These are phyloP conservation scores for Thymelicus sylvestris DNA, from an alignment of 2,888 invertebrate genomes.

Conservation along the genomic window DNA sequence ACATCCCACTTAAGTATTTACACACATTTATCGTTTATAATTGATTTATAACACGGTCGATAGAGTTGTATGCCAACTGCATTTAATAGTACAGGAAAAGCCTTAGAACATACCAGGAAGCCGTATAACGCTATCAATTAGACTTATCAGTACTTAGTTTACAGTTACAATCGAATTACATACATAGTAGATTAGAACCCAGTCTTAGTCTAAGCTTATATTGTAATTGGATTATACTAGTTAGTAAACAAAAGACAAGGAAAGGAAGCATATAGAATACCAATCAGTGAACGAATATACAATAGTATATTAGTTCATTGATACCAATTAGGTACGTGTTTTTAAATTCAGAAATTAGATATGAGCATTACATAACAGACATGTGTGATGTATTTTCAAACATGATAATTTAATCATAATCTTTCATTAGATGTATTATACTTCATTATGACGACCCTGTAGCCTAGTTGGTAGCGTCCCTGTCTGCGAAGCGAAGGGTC, in stretches of 20 bases:
- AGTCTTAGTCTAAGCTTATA: not conserved
- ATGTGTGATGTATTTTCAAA: not conserved
- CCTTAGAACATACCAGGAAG: slow-evolving; percentile 4
- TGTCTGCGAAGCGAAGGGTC: too few species aligned
- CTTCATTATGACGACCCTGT: too few species aligned
- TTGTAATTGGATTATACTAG: not conserved
- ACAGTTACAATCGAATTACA: slow-evolving; percentile 9
- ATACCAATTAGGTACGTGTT: too few species aligned
- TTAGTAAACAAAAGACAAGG: not conserved
- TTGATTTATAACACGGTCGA: not conserved
- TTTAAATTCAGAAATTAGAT: too few species aligned
- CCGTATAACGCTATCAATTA: slow-evolving; percentile 7
- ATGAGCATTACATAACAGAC: too few species aligned
- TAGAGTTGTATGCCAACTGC: not conserved
- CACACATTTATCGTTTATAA: too few species aligned
- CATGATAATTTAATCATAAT: slow-evolving; percentile 12
- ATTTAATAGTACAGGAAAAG: not conserved
- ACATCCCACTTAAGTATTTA: too few species aligned
- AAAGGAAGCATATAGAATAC: not conserved
- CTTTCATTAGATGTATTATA: too few species aligned
- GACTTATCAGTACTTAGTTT: slow-evolving; percentile 1
- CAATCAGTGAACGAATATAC: too few species aligned
- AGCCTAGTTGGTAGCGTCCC: too few species aligned
- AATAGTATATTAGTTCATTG: too few species aligned
- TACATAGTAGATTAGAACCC: not conserved